phyloP scores from a whole-genome alignment of 2,888 invertebrate species.

The Prenolepis imparis region DNA sequence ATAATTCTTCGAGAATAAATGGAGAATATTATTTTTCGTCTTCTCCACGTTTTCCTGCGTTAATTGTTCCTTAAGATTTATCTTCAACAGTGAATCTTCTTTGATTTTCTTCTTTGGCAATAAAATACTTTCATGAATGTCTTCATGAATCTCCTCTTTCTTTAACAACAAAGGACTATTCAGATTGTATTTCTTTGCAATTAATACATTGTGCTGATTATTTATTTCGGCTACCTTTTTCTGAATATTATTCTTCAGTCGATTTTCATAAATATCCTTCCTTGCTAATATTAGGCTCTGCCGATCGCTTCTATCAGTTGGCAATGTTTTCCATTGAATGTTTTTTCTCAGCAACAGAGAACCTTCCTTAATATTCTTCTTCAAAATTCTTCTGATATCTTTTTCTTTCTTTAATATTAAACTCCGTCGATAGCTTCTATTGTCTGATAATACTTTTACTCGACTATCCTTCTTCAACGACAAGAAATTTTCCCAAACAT shows the following conservation, averaged over 20 bases:
- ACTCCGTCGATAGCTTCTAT: constrained; percentile 64
- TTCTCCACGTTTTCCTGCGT: background rate
- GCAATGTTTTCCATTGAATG: background rate
- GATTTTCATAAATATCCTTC: background rate
- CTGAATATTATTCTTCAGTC: background rate
- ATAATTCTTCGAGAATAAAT: background rate
- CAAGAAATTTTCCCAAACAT: background rate
- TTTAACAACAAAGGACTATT: constrained; percentile 3
- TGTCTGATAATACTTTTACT: constrained; percentile 23
- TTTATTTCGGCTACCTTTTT: background rate
- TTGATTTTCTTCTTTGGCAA: constrained; percentile 3
- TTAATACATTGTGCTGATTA: background rate
- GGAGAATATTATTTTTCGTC: background rate
- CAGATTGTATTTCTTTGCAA: background rate
- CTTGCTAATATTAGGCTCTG: background rate
- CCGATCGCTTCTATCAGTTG: background rate
- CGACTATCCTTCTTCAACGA: background rate
- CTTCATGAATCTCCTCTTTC: background rate
- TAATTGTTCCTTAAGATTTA: background rate
- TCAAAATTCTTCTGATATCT: background rate
- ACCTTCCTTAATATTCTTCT: background rate
- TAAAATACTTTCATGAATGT: background rate
- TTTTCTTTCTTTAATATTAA: background rate
- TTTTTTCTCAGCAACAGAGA: background rate
- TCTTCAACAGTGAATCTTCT: background rate